Evolutionary conservation across 92 coral and sea anemone genomes (phyloP), one percentile per base, ranked within the genome.

Genomic region (Zoanthus sansibaricus): DNA sequence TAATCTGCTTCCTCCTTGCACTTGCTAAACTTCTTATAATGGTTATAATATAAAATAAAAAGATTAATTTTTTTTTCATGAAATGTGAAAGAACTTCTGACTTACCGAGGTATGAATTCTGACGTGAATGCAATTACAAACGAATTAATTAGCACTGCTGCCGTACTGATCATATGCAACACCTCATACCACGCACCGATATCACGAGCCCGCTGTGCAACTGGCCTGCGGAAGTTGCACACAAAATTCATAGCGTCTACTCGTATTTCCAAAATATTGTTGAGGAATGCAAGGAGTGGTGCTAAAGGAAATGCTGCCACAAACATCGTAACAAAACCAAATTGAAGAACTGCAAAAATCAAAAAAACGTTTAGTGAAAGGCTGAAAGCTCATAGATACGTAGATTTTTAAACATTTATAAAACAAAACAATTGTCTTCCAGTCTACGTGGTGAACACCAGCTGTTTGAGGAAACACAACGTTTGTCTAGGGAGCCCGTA

Each of bases 311-410:
- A 89, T 5, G 92, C 86, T 1, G 92, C 92, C 12, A 89, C 92
- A 74, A 89, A 89, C 92, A 89, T 83, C 17, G 92, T 89, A 9
- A 89, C 92, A 54, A 89, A 84, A 31, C 92, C 92, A 89, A 89
- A 89, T 61, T 88, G 91, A 75, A 88, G 84, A 0, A 88, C 91
- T 88, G 62, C 13, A 59, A 83, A 48, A 49, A 3, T 0, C 31
- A 61, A 61, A 16, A 16, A 61, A 16, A 17, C 12, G 1, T 49
- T 5, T 49, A 49, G 55, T 6, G 55, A 37, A 37, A 37, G 42
- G 2, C 42, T 37, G 42, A 37, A 37, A 37, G 3, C 42, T 37
- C 42, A 4, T 37, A 37, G 1, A 37, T 37, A 25, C 25, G 25
- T 25, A 25, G 25, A 25, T 25, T 25, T 25, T 25, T 25, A 25